Evolutionary conservation across 2,888 invertebrate species (phyloP).

Genomic region (Archips crataeganus): DNA sequence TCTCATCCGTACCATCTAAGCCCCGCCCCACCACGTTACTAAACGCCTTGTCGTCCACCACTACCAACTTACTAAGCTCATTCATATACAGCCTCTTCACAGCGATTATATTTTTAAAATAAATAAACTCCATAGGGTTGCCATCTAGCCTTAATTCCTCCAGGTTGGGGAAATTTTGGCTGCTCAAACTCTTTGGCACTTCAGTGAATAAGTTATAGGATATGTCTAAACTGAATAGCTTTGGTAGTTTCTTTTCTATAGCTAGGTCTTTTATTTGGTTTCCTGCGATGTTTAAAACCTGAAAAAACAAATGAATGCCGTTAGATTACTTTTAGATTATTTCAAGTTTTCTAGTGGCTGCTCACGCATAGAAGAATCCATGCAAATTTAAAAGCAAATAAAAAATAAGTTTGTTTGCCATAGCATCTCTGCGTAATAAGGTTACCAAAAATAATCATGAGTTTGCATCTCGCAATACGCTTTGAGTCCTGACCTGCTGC

Average conservation of each 20-base stretch:
- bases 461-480: too few relatives aligned
- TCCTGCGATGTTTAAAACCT: constrained; percentile 77
- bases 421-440: too few relatives aligned
- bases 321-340: neutral
- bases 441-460: too few relatives aligned
- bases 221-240: constrained; percentile 78
- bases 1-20: constrained; percentile 57
- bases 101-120: constrained; percentile 77
- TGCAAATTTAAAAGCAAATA: too few relatives aligned
- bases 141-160: constrained; percentile 81
- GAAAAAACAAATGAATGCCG: constrained; percentile 51
- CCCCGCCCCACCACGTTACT: constrained; percentile 75
- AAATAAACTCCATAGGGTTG: constrained; percentile 80
- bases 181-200: constrained; percentile 76
- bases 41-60: constrained; percentile 78
- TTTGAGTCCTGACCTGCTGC: too few relatives aligned
- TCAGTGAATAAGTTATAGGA: constrained; percentile 79
- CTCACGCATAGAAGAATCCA: too few relatives aligned
- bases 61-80: constrained; percentile 64
- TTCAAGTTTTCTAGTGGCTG: too few relatives aligned
- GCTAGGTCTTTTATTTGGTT: constrained; percentile 78
- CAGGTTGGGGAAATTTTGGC: constrained; percentile 76
- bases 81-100: constrained; percentile 77
- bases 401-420: too few relatives aligned
- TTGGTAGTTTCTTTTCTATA: constrained; percentile 72